These are phyloP conservation scores for Nemotelus nigrinus DNA, from an alignment of 2,888 invertebrate species.

Conservation along the genomic window DNA sequence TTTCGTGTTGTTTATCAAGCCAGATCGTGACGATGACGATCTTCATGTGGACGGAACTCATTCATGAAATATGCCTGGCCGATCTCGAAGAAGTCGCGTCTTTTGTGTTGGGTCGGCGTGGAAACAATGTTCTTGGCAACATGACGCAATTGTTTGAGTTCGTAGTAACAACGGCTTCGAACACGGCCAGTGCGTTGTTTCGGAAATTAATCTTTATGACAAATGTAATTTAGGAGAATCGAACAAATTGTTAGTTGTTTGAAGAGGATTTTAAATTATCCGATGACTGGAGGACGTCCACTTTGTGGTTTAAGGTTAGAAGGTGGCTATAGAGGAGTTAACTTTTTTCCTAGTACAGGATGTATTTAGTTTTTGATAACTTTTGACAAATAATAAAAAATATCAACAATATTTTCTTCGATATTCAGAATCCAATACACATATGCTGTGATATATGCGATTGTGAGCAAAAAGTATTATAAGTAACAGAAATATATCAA, in stretches of 20 bases:
- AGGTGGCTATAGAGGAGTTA: not conserved
- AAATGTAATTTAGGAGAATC: conserved; percentile 34
- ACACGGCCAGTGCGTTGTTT: conserved; percentile 10
- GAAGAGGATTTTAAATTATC: conserved; percentile 35
- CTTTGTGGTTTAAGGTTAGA: not conserved
- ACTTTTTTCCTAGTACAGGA: too few species aligned
- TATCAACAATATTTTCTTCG: too few species aligned
- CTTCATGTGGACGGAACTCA: conserved; percentile 34
- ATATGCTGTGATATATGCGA: too few species aligned
- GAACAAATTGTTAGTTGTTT: conserved; percentile 40
- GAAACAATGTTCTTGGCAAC: conserved; percentile 30
- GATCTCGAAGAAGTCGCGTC: conserved; percentile 2
- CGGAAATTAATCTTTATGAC: conserved; percentile 36
- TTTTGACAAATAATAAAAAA: too few species aligned
- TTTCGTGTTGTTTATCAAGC: conserved; percentile 38
- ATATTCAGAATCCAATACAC: too few species aligned
- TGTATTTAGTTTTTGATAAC: too few species aligned
- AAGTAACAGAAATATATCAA: too few species aligned
- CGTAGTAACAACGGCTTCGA: conserved; percentile 11
- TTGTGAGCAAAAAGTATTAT: too few species aligned
- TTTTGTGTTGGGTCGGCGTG: conserved; percentile 18
- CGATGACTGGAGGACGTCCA: conserved; percentile 20
- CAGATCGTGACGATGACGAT: conserved; percentile 44
- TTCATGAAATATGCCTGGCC: conserved; percentile 37
- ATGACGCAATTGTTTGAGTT: conserved; percentile 25